Evolutionary conservation across 2,888 invertebrate genomes (phyloP).

Genomic region (Epinotia ramella): DNA sequence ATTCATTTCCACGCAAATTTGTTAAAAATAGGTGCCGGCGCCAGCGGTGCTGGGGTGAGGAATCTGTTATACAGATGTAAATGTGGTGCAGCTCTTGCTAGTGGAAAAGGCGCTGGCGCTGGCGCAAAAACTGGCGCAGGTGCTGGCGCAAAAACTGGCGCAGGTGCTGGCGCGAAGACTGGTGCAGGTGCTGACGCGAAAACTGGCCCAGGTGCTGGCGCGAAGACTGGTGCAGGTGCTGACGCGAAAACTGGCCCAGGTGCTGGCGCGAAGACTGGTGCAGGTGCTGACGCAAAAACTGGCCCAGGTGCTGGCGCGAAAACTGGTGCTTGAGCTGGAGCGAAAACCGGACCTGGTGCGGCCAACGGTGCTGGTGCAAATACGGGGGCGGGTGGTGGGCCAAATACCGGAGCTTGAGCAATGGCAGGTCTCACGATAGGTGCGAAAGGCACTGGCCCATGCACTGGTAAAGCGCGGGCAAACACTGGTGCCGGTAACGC

Average conservation of each 20-base stretch:
- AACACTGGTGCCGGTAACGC: constrained; percentile 46
- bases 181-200: constrained; percentile 59
- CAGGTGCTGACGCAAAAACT: constrained; percentile 42
- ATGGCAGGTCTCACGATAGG: constrained; percentile 35
- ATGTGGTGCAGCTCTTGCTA: constrained; percentile 62
- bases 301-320: constrained; percentile 22
- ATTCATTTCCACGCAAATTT: constrained; percentile 76
- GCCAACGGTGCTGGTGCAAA: constrained; percentile 27
- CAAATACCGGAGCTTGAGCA: constrained; percentile 14
- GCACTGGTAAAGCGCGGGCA: constrained; percentile 47
- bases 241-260: constrained; percentile 42
- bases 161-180: constrained; percentile 53
- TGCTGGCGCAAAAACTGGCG: constrained; percentile 58
- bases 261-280: constrained; percentile 49
- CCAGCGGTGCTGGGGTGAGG: constrained; percentile 57
- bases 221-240: constrained; percentile 49
- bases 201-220: constrained; percentile 56
- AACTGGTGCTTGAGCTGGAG: constrained; percentile 36
- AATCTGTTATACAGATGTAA: constrained; percentile 72
- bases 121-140: constrained; percentile 59
- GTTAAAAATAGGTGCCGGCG: constrained; percentile 62
- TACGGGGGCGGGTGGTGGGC: not conserved
- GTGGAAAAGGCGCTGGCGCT: constrained; percentile 57
- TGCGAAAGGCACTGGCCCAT: constrained; percentile 45
- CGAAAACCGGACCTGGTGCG: constrained; percentile 35